These are phyloP conservation scores for Apis laboriosa DNA, from an alignment of 1,140 invertebrate species.

Conservation along the genomic window DNA sequence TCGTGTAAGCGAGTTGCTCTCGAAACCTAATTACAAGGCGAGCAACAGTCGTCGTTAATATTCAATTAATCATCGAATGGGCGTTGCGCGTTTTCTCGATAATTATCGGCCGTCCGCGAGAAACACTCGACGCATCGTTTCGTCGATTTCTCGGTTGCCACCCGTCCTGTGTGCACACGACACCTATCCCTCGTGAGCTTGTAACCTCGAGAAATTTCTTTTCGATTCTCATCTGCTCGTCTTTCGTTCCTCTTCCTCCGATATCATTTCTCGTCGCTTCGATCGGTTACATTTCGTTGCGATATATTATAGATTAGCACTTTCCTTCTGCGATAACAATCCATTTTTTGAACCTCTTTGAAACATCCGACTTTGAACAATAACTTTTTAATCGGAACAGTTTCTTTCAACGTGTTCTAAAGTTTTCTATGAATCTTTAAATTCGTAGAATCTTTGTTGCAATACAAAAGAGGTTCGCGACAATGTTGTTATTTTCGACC, in stretches of 20 bases:
- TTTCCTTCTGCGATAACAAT: background rate
- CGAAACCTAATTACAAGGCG: constrained; percentile 41
- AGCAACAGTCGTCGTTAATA: constrained; percentile 50
- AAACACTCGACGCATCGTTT: constrained; percentile 10
- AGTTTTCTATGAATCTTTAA: too few relatives aligned
- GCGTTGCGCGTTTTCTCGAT: constrained; percentile 32
- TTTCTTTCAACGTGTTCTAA: too few relatives aligned
- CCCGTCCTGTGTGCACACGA: constrained; percentile 26
- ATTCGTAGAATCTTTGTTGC: too few relatives aligned
- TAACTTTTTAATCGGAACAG: too few relatives aligned
- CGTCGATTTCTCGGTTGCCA: constrained; percentile 26
- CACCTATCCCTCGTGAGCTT: constrained; percentile 11
- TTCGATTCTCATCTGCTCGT: background rate
- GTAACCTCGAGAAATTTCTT: background rate
- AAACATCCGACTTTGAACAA: too few relatives aligned
- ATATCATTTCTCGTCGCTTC: background rate
- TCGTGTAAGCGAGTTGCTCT: constrained; percentile 8
- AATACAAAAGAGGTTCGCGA: too few relatives aligned
- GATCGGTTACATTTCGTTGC: background rate
- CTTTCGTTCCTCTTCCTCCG: background rate
- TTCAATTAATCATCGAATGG: constrained; percentile 55
- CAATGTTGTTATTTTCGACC: background rate
- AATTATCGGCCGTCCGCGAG: constrained; percentile 37
- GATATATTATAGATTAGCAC: too few relatives aligned
- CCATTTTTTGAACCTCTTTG: too few relatives aligned